phyloP scores from a whole-genome alignment of 2,888 invertebrate genomes.

The Drosophila anomalipes region DNA sequence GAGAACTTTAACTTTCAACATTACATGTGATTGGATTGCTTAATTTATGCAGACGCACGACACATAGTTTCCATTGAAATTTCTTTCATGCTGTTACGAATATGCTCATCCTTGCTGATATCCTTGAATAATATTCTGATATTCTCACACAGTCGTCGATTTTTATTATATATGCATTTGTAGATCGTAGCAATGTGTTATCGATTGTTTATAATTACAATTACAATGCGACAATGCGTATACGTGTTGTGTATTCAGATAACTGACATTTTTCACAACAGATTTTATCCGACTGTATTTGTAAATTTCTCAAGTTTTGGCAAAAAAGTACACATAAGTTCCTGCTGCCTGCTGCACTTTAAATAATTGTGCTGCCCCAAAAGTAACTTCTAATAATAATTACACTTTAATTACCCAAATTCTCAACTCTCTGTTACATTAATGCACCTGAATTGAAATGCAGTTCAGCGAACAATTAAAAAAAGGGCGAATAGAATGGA shows the following conservation, averaged over 20 bases:
- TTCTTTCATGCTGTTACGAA: conserved; percentile 14
- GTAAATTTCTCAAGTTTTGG: neutral
- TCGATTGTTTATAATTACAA: neutral
- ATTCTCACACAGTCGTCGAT: neutral
- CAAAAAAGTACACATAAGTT: neutral
- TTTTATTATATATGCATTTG: conserved; percentile 3
- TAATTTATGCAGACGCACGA: conserved; percentile 73
- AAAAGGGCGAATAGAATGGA: conserved; percentile 12
- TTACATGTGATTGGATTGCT: conserved; percentile 36
- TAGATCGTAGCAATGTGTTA: conserved; percentile 5
- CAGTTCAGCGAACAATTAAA: conserved; percentile 6
- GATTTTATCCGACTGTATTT: neutral
- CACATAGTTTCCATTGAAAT: conserved; percentile 39
- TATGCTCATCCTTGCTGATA: conserved; percentile 16
- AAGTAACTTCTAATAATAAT: conserved; percentile 12
- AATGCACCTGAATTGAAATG: conserved; percentile 28
- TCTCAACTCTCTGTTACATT: conserved; percentile 14
- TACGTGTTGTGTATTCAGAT: conserved; percentile 3
- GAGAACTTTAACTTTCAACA: conserved; percentile 34
- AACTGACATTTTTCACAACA: conserved; percentile 2
- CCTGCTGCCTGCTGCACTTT: neutral
- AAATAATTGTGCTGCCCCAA: neutral
- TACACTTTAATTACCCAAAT: conserved; percentile 19
- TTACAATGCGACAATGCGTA: conserved; percentile 2
- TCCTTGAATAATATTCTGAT: conserved; percentile 10